A percentile compares a stretch with the other conserved stretches of the same genome.
These are phyloP conservation scores for Atrichornis clamosus DNA, from an alignment of 2,113 vertebrate species.

Conservation along the genomic window DNA sequence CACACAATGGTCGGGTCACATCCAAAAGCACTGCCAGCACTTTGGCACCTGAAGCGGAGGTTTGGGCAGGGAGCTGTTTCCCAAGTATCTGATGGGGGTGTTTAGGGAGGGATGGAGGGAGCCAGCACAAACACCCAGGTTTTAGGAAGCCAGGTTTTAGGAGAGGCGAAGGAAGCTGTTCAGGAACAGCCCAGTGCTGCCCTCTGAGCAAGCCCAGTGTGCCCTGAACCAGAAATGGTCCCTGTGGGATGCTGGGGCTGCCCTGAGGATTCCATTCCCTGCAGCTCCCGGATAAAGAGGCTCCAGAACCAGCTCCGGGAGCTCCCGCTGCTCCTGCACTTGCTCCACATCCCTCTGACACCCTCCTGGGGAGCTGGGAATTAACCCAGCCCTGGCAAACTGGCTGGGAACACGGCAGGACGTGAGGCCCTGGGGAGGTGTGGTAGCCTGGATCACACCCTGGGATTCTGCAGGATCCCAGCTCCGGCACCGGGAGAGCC, in stretches of 20 bases:
- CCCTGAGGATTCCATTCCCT: rapidly evolving
- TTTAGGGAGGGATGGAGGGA: background rate
- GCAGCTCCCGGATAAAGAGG: background rate
- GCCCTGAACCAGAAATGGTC: background rate
- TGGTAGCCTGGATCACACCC: background rate
- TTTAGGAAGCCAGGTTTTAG: background rate
- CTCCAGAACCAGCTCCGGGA: background rate
- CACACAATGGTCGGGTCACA: background rate
- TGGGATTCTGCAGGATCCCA: background rate
- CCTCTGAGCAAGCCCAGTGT: background rate
- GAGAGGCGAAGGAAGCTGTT: too few species aligned
- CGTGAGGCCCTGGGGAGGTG: rapidly evolving
- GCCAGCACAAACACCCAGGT: background rate
- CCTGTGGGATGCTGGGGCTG: background rate
- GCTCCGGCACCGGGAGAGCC: background rate
- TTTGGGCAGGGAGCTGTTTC: background rate
- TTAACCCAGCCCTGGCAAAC: background rate
- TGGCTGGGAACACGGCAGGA: background rate
- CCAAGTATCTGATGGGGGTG: too few species aligned
- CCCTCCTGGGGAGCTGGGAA: background rate
- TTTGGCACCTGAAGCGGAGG: background rate
- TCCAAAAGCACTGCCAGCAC: background rate
- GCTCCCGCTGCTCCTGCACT: rapidly evolving
- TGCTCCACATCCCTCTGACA: background rate
- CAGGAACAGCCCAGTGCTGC: background rate